A percentile compares a stretch with the other conserved stretches of the same genome.
These are phyloP conservation scores for Limnephilus lunatus DNA, from an alignment of 2,888 invertebrate species.

Conservation along the genomic window DNA sequence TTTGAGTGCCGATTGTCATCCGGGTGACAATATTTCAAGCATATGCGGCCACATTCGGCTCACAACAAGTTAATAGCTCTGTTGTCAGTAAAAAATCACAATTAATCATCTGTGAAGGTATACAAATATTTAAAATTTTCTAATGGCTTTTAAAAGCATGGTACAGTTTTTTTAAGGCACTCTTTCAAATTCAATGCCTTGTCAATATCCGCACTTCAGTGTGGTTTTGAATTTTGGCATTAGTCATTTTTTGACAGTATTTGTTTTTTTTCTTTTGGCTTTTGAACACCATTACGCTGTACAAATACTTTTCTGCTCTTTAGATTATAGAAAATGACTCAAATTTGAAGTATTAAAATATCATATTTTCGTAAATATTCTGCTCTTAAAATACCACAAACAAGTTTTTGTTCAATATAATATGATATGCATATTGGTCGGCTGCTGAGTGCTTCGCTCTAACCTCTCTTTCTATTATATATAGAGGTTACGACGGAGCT, in stretches of 20 bases:
- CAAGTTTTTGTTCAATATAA: not conserved
- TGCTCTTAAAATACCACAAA: too few relatives aligned
- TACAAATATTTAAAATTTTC: not conserved
- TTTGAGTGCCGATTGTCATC: too few relatives aligned
- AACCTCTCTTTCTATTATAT: not conserved
- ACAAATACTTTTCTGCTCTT: not conserved
- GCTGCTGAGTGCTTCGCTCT: too few relatives aligned
- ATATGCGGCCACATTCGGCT: too few relatives aligned
- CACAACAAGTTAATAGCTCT: too few relatives aligned
- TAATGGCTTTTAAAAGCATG: not conserved
- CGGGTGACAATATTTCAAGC: too few relatives aligned
- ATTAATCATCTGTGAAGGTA: not conserved
- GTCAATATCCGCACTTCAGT: not conserved
- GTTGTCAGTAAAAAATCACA: not conserved
- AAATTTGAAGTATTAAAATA: too few relatives aligned
- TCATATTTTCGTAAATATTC: not conserved
- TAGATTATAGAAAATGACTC: not conserved
- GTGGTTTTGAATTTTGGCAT: not conserved
- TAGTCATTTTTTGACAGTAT: not conserved
- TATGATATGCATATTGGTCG: constrained; percentile 30
- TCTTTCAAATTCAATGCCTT: not conserved
- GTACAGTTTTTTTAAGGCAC: not conserved
- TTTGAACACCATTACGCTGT: not conserved
- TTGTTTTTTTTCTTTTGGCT: not conserved
- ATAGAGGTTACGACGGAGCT: not conserved